phyloP scores from a whole-genome alignment of 2,888 invertebrate species.

The Amiota communis region DNA sequence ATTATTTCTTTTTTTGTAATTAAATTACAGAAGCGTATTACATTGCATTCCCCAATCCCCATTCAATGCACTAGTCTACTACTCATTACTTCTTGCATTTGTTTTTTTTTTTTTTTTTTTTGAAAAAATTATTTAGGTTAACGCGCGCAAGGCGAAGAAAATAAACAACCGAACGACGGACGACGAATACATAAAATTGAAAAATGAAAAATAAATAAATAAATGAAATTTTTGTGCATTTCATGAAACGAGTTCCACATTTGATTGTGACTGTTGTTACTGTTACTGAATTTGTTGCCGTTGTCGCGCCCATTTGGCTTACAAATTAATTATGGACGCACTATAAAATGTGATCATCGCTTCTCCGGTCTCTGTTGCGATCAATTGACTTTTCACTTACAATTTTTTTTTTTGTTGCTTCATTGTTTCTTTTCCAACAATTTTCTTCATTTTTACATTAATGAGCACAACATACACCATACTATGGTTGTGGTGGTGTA shows the following conservation, averaged over 20 bases:
- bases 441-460: background rate
- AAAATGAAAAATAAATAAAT: background rate
- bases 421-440: background rate
- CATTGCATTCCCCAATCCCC: background rate
- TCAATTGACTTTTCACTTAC: slow-evolving; percentile 22
- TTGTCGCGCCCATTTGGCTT: slow-evolving; percentile 56
- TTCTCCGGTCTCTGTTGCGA: background rate
- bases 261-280: background rate
- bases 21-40: too few species aligned
- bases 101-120: background rate
- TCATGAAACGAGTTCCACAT: background rate
- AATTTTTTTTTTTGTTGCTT: background rate
- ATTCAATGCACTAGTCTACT: background rate
- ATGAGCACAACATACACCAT: background rate
- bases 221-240: background rate
- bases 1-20: too few species aligned
- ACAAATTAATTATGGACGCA: slow-evolving; percentile 54
- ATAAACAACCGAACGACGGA: too few species aligned
- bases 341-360: background rate
- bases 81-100: background rate
- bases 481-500: too few species aligned
- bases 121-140: slow-evolving; percentile 6
- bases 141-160: background rate
- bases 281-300: background rate
- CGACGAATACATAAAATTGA: background rate